Percentiles rank a stretch among this genome's conserved stretches.
These are phyloP conservation scores for Horisme vitalbata DNA, from an alignment of 2,888 invertebrate species.

Conservation along the genomic window DNA sequence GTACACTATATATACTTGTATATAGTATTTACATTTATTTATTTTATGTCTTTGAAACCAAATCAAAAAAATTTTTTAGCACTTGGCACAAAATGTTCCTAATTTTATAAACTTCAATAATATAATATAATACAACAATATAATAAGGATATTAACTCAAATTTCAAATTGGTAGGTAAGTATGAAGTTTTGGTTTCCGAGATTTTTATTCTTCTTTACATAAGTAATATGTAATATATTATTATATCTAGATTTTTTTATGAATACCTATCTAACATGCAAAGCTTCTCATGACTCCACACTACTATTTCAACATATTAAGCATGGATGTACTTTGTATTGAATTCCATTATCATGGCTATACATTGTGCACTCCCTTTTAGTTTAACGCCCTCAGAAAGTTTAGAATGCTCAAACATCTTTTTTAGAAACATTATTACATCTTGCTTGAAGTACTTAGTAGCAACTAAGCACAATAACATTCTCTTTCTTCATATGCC, in stretches of 20 bases:
- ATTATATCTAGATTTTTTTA: neutral
- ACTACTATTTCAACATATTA: neutral
- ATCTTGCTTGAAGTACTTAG: too few species aligned
- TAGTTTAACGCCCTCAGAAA: too few species aligned
- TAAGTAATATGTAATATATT: neutral
- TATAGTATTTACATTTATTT: constrained; percentile 27
- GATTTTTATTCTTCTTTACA: neutral
- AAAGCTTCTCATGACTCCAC: constrained; percentile 10
- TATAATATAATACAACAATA: too few species aligned
- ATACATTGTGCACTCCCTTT: neutral
- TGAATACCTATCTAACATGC: constrained; percentile 9
- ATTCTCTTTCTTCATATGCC: too few species aligned
- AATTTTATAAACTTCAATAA: too few species aligned
- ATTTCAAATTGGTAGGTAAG: neutral
- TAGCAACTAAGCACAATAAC: too few species aligned
- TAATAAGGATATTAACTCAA: neutral
- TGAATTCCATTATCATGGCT: too few species aligned
- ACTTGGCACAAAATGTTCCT: neutral
- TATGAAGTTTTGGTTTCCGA: constrained; percentile 17
- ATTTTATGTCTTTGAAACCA: constrained; percentile 4
- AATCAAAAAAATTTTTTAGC: neutral
- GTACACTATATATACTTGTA: too few species aligned
- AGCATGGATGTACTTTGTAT: constrained; percentile 1
- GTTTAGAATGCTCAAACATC: too few species aligned
- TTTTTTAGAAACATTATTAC: too few species aligned